Base-by-base conservation (phyloP, 2,113 vertebrate species). In the Falcunculus frontatus region DNA sequence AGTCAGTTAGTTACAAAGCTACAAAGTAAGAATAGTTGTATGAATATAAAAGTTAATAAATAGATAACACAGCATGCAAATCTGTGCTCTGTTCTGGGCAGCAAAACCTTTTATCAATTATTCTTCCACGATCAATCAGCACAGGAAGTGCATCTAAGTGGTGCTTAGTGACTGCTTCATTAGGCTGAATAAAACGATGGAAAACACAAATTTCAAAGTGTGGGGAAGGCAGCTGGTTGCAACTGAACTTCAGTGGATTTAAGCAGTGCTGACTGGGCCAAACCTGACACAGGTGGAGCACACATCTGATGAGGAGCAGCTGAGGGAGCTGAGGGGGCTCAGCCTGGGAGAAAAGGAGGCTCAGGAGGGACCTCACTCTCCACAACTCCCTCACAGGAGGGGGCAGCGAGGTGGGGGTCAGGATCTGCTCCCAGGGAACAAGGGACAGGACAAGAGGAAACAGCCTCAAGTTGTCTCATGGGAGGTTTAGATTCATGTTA, bases 381-480 rank as follows among this genome's bases (percentile, higher is more conserved):
- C 63, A n/a, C 14, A 76, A 16, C 5, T 62, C 47, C 85, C 44
- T 65, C 59, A 26, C 11, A 64, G 42, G 26, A 53, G 29, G 3
- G 11, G 1, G 3, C 18, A 74, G 37, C 44, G 4, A 2, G 18
- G 13, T 5, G 52, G 6, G 10, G 4, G 1, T 47, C 0, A 0
- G 25, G 55, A 16, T 75, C 20, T 89, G 62, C 46, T 35, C 39
- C 23, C 70, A 49, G 21, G 33, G 11, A 41, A 68, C 29, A 59
- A 18, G 25, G 17, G 35, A 49, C 35, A 55, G 70, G n/a, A 62
- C 1, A 3, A 55, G 41, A 9, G 14, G 14, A 41, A 62, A 41
- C 1, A 1, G 14, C 32, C 15, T 42, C 41, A 32, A 27, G 8
- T 2, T 69, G 30, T 16, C 0, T 55, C 55, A 69, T 2, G 22